phyloP scores from a whole-genome alignment of 2,113 vertebrate genomes.

The Silurus glanis region DNA sequence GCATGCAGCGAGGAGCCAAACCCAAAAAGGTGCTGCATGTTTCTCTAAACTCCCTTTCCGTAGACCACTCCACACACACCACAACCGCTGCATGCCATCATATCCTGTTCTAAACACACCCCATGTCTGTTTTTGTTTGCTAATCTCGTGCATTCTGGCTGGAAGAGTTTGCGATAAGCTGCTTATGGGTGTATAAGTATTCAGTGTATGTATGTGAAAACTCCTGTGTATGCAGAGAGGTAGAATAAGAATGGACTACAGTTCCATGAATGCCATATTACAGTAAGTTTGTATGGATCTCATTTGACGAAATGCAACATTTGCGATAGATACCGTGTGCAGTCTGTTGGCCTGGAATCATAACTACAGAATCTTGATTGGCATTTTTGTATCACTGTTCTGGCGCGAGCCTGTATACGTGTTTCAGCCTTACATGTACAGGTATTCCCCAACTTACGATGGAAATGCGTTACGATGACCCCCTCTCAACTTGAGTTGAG shows the following conservation, averaged over 20 bases:
- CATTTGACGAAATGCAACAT: background rate
- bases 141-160: constrained; percentile 21
- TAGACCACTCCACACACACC: background rate
- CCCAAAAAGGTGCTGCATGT: constrained; percentile 60
- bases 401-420: background rate
- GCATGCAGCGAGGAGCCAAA: constrained; percentile 56
- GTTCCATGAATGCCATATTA: background rate
- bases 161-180: constrained; percentile 29
- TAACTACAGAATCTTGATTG: background rate
- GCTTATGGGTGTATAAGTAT: constrained; percentile 18
- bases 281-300: background rate
- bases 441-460: too few species aligned
- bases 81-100: constrained; percentile 41
- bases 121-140: constrained; percentile 22
- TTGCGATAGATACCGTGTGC: background rate
- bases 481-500: too few species aligned
- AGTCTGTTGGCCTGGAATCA: background rate
- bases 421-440: background rate
- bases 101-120: constrained; percentile 18
- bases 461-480: too few species aligned
- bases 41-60: constrained; percentile 45
- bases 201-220: constrained; percentile 22
- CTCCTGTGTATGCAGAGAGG: background rate
- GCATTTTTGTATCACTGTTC: background rate
- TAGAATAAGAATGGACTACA: background rate